Conservation (phyloP, 2,888 invertebrate genomes). For the Thymelicus lineola region DNA sequence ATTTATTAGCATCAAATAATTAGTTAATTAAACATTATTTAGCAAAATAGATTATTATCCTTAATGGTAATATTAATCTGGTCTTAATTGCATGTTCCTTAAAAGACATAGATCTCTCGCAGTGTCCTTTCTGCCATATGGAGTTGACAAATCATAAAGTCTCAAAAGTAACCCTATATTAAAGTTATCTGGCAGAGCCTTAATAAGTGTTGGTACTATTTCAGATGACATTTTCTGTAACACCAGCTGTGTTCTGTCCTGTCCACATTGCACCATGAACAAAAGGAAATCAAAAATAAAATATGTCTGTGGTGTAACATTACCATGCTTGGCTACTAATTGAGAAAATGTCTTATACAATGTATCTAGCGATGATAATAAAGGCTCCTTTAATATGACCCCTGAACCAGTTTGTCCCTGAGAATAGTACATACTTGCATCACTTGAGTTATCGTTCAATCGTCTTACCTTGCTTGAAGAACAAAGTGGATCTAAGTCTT, state of each 20-base stretch:
- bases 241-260: constrained; percentile 88
- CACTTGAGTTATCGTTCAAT: constrained; percentile 86
- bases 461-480: constrained; percentile 87
- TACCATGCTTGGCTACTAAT: constrained; percentile 89
- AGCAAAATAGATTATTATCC: neutral
- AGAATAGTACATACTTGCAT: constrained; percentile 83
- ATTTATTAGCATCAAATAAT: neutral
- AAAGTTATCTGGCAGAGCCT: constrained; percentile 91
- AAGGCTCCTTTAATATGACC: constrained; percentile 85
- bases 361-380: constrained; percentile 87
- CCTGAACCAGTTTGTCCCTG: constrained; percentile 63
- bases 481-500: constrained; percentile 85
- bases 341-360: constrained; percentile 90
- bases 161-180: constrained; percentile 90
- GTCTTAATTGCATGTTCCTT: constrained; percentile 90
- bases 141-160: constrained; percentile 91
- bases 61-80: constrained; percentile 61
- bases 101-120: constrained; percentile 95
- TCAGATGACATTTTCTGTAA: constrained; percentile 91
- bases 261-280: constrained; percentile 90
- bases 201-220: constrained; percentile 92
- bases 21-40: neutral
- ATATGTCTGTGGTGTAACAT: constrained; percentile 92
- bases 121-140: constrained; percentile 92
- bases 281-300: constrained; percentile 92